Evolutionary conservation across 2,797 vertebrate genomes (phyloP).

Genomic region (Oreonectes daqikongensis): DNA sequence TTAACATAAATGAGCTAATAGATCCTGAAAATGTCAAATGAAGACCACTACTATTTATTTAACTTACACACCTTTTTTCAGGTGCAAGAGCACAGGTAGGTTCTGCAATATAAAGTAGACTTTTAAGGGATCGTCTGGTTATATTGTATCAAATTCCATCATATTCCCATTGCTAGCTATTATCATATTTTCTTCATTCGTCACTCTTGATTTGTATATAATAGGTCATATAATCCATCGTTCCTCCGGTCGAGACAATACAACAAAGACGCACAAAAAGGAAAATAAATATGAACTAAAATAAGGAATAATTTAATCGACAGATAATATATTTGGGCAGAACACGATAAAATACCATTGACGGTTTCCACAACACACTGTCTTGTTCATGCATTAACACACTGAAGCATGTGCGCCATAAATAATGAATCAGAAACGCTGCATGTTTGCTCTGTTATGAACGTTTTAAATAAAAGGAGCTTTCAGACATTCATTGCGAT

Average conservation of each 20-base stretch:
- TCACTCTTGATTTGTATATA: neutral
- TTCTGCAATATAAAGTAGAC: neutral
- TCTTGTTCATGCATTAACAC: slow-evolving; percentile 61
- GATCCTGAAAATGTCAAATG: too few relatives aligned
- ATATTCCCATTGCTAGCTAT: neutral
- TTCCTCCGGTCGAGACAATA: neutral
- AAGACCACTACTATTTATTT: too few relatives aligned
- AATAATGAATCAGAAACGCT: slow-evolving; percentile 40
- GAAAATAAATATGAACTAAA: slow-evolving; percentile 14
- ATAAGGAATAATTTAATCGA: slow-evolving; percentile 51
- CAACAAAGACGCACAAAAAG: neutral
- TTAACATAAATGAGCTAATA: too few relatives aligned
- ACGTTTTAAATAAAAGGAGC: slow-evolving; percentile 5
- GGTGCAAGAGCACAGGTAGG: neutral
- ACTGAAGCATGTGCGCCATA: slow-evolving; percentile 44
- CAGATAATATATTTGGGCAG: slow-evolving; percentile 25
- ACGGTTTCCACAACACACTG: slow-evolving; percentile 50
- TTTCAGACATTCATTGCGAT: slow-evolving; percentile 13
- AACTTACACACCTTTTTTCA: too few relatives aligned
- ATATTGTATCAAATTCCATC: neutral
- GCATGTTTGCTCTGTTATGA: slow-evolving; percentile 23
- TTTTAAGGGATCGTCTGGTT: neutral
- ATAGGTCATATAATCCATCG: neutral
- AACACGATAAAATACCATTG: slow-evolving; percentile 42
- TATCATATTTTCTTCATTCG: too few relatives aligned